These are phyloP conservation scores for Eupithecia insigniata DNA, from an alignment of 2,888 invertebrate species.

Conservation along the genomic window DNA sequence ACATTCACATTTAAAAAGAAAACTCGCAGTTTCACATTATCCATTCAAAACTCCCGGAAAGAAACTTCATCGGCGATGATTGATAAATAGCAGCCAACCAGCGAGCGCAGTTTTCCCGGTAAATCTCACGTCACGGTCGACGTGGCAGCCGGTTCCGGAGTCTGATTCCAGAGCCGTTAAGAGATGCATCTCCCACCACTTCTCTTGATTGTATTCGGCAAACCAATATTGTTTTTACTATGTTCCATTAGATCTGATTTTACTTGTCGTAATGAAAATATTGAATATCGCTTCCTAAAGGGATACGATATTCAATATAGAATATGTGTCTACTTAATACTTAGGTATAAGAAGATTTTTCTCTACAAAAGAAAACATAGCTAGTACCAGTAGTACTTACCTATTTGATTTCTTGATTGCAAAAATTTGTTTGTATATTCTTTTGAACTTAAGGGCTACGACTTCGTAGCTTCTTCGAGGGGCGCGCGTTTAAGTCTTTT, in stretches of 20 bases:
- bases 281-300: neutral
- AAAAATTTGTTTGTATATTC: no score
- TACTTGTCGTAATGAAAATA: neutral
- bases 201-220: neutral
- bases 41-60: constrained; percentile 7
- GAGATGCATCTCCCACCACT: constrained; percentile 46
- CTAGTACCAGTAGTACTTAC: no score
- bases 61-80: constrained; percentile 5
- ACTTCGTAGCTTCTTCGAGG: neutral
- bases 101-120: constrained; percentile 21
- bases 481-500: neutral
- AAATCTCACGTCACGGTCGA: constrained; percentile 51
- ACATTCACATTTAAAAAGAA: neutral
- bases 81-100: constrained; percentile 10
- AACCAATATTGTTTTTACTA: neutral
- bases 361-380: no score
- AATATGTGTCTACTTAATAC: neutral
- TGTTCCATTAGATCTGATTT: neutral
- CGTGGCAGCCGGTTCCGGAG: constrained; percentile 58
- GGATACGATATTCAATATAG: no score
- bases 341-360: no score
- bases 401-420: no score
- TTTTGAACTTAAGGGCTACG: neutral
- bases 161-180: constrained; percentile 57
- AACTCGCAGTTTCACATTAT: neutral